These are phyloP conservation scores for Callorhinus ursinus DNA, from an alignment of 2,113 vertebrate genomes.

Conservation along the genomic window DNA sequence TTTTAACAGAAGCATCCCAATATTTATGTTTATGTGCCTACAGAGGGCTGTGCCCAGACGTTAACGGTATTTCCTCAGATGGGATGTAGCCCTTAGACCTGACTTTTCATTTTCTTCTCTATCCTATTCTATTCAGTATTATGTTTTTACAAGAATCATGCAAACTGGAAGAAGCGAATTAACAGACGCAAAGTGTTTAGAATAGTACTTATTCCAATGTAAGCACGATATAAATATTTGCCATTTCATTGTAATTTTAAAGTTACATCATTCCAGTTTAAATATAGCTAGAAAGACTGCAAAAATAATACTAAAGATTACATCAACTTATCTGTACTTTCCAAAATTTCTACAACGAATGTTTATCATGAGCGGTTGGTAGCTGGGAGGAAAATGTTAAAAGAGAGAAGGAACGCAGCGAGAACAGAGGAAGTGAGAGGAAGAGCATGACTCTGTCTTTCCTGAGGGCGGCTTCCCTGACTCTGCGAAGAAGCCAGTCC, in stretches of 20 bases:
- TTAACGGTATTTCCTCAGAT: not conserved
- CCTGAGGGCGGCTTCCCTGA: not conserved
- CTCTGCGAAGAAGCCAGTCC: not conserved
- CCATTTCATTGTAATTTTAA: not conserved
- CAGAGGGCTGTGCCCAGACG: not conserved
- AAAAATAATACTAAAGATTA: conserved; percentile 11
- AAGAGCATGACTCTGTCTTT: not conserved
- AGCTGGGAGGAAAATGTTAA: not conserved
- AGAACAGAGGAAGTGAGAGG: conserved; percentile 30
- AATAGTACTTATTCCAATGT: conserved; percentile 31
- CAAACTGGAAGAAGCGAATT: not conserved
- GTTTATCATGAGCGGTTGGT: not conserved
- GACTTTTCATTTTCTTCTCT: conserved; percentile 6
- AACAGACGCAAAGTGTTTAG: not conserved
- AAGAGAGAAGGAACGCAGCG: not conserved
- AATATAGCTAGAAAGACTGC: not conserved
- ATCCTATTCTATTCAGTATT: not conserved
- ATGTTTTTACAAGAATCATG: not conserved
- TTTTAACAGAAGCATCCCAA: conserved; percentile 38
- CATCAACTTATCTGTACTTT: conserved; percentile 22
- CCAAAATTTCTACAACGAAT: not conserved
- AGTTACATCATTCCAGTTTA: conserved; percentile 17
- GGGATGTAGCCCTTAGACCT: not conserved
- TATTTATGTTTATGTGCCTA: not conserved
- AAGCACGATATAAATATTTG: not conserved